Percentiles rank a stretch among this genome's conserved stretches.
These are phyloP conservation scores for Scaptomyza hsui DNA, from an alignment of 1,140 invertebrate genomes.

Conservation along the genomic window DNA sequence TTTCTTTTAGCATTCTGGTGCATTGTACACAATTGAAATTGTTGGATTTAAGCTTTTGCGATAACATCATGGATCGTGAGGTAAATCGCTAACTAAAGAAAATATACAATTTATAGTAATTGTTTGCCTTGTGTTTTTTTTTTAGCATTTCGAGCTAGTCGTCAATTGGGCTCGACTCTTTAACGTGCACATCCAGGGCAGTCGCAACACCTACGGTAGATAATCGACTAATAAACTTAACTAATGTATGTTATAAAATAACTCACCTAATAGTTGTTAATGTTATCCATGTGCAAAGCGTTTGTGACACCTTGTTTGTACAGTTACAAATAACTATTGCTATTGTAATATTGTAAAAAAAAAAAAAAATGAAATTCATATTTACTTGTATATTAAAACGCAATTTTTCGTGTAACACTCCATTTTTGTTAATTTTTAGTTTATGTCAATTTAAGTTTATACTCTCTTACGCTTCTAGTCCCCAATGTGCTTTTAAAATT, in stretches of 20 bases:
- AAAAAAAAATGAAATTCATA: conserved; percentile 17
- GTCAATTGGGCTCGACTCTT: conserved; percentile 73
- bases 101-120: not conserved
- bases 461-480: too few relatives aligned
- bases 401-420: not conserved
- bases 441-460: too few relatives aligned
- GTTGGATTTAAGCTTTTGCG: conserved; percentile 94
- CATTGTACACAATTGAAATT: conserved; percentile 89
- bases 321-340: conserved; percentile 1
- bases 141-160: conserved; percentile 51
- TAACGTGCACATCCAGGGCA: conserved; percentile 78
- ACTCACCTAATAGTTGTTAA: not conserved
- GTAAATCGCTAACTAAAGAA: conserved; percentile 78
- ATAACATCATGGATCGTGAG: conserved; percentile 89
- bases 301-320: not conserved
- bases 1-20: conserved; percentile 86
- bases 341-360: not conserved
- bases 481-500: too few relatives aligned
- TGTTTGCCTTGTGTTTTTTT: not conserved
- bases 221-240: conserved; percentile 22
- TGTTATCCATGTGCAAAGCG: conserved; percentile 11
- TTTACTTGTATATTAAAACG: not conserved
- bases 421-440: too few relatives aligned
- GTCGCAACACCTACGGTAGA: conserved; percentile 50
- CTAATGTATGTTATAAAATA: not conserved